These are phyloP conservation scores for Synanthedon tipuliformis DNA, from an alignment of 2,888 invertebrate genomes.

Conservation along the genomic window DNA sequence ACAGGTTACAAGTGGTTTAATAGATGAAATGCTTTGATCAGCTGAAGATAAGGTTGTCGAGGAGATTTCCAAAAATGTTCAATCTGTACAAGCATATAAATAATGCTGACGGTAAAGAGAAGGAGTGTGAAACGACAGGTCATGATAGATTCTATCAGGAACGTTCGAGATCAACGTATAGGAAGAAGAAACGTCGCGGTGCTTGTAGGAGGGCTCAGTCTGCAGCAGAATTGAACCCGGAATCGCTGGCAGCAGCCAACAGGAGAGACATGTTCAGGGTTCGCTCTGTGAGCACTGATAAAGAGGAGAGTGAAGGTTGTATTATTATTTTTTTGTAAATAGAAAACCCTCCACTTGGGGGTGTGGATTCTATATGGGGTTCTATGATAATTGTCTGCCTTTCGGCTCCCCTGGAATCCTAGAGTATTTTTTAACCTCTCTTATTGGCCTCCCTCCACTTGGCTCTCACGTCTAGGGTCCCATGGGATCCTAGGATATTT, in stretches of 20 bases:
- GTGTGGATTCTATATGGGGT: too few species aligned
- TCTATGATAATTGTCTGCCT: too few species aligned
- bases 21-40: slow-evolving; percentile 34
- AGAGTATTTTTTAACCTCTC: too few species aligned
- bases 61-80: slow-evolving; percentile 72
- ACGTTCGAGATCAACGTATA: slow-evolving; percentile 61
- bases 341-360: too few species aligned
- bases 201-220: slow-evolving; percentile 76
- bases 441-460: too few species aligned
- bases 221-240: slow-evolving; percentile 75
- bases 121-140: slow-evolving; percentile 76
- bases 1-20: not conserved
- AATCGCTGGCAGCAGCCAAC: slow-evolving; percentile 73
- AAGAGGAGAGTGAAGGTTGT: slow-evolving; percentile 67
- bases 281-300: slow-evolving; percentile 75
- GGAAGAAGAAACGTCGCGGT: slow-evolving; percentile 67
- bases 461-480: too few species aligned
- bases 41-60: slow-evolving; percentile 22
- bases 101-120: slow-evolving; percentile 65
- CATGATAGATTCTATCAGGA: slow-evolving; percentile 85
- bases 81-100: slow-evolving; percentile 80
- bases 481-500: too few species aligned
- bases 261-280: slow-evolving; percentile 72
- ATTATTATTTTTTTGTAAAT: not conserved
- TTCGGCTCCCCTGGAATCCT: too few species aligned